Percentiles rank a stretch among this genome's conserved stretches.
These are phyloP conservation scores for Ammodytes marinus DNA, from an alignment of 2,113 vertebrate species.

Conservation along the genomic window DNA sequence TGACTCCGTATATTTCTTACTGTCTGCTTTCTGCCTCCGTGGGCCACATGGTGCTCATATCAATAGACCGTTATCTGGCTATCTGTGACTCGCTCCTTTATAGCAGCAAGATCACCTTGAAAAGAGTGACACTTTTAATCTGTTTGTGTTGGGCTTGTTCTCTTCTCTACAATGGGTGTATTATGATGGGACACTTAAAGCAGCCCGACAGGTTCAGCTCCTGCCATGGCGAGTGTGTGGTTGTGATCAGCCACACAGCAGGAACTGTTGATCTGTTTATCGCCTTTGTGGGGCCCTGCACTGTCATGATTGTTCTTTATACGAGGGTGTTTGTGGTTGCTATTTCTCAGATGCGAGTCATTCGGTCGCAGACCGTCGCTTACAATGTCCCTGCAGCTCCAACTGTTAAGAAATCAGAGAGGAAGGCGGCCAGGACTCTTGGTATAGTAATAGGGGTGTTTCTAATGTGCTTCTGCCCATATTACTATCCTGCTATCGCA, in stretches of 20 bases:
- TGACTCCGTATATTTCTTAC: slow-evolving; percentile 43
- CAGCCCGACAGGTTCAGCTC: slow-evolving; percentile 19
- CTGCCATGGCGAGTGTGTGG: slow-evolving; percentile 54
- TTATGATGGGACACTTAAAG: slow-evolving; percentile 26
- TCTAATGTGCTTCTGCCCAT: slow-evolving; percentile 59
- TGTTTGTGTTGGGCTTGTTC: slow-evolving; percentile 35
- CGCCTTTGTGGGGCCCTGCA: slow-evolving; percentile 32
- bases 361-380: background rate
- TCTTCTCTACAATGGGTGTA: slow-evolving; percentile 34
- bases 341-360: slow-evolving; percentile 65
- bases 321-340: slow-evolving; percentile 64
- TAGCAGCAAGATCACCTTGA: slow-evolving; percentile 32
- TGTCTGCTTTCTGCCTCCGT: fast-evolving
- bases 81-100: slow-evolving; percentile 60
- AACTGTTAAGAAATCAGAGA: slow-evolving; percentile 38
- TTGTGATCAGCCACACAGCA: slow-evolving; percentile 32
- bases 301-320: slow-evolving; percentile 63
- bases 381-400: background rate
- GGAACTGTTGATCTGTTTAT: slow-evolving; percentile 51
- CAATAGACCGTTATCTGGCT: slow-evolving; percentile 34
- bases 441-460: slow-evolving; percentile 56
- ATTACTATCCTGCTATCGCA: slow-evolving; percentile 38
- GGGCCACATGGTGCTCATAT: slow-evolving; percentile 59
- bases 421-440: slow-evolving; percentile 68
- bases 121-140: background rate